A percentile compares a stretch with the other conserved stretches of the same genome.
Conservation (phyloP, 1,140 invertebrate genomes). For the Oscheius sp. region DNA sequence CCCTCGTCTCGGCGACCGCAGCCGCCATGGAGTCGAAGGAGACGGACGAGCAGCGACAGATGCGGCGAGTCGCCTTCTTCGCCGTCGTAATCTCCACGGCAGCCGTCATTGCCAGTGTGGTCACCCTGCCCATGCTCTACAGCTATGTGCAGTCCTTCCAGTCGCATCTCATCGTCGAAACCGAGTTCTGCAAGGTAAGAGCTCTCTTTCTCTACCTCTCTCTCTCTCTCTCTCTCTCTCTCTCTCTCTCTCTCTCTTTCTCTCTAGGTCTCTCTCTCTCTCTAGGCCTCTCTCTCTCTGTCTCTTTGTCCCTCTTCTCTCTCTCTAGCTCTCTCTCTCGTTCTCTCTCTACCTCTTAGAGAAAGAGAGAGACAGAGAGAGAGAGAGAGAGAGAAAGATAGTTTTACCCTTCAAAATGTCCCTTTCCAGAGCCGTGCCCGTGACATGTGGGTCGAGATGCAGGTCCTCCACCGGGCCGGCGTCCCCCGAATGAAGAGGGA, state of each 20-base stretch:
- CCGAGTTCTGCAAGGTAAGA: constrained; percentile 56
- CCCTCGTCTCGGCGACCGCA: not conserved
- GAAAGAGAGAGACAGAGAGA: not conserved
- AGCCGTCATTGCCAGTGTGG: constrained; percentile 45
- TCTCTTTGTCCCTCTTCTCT: not conserved
- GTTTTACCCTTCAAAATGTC: not conserved
- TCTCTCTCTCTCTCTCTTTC: too few relatives aligned
- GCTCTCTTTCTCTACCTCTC: not conserved
- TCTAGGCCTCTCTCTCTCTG: too few relatives aligned
- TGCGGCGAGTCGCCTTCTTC: constrained; percentile 55
- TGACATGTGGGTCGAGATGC: constrained; percentile 61
- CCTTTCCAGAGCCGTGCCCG: constrained; percentile 46
- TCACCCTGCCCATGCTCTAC: constrained; percentile 60
- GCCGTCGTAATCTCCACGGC: constrained; percentile 45
- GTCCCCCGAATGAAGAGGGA: constrained; percentile 26
- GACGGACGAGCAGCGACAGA: constrained; percentile 44
- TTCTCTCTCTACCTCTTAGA: not conserved
- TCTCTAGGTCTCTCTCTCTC: too few relatives aligned
- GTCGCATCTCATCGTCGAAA: constrained; percentile 55
- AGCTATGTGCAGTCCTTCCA: constrained; percentile 59
- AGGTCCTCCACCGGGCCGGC: constrained; percentile 38
- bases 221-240: not conserved
- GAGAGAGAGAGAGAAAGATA: not conserved
- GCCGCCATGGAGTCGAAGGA: constrained; percentile 30
- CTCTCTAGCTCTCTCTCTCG: not conserved